Evolutionary conservation across 2,797 vertebrate species (phyloP), one percentile per base, ranked within the genome.

Genomic region (Vipera ursinii): DNA sequence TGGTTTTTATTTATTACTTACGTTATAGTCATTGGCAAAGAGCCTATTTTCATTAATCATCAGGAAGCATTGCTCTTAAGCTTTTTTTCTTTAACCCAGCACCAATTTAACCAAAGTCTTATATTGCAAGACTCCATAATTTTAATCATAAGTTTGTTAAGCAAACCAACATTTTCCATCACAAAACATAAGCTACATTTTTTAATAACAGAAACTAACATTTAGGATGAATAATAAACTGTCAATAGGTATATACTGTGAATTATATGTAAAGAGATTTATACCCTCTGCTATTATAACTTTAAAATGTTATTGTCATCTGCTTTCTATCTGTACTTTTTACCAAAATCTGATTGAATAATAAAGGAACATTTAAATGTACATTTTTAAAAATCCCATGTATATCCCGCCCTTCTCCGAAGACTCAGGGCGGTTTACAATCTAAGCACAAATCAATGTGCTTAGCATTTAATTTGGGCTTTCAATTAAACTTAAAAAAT

Each of bases 31-130:
- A 93, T 93, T 97, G 97, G 95, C 94, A 96, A 88, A 57, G 65
- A 94, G 95, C 94, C 95, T 87, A 92, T 95, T 95, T 96, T 96
- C 96, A 96, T 96, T 95, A 96, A 96, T 96, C 95, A 96, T 96
- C 95, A 96, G 94, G 95, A 96, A 93, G 93, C 94, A 94, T 22
- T 94, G 90, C 87, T 95, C 95, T 96, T 96, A 96, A 97, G 95
- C 91, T 96, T 92, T 93, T 95, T 91, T 94, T 96, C n/a, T 93
- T 92, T 95, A 94, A 95, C 89, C 90, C 57, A 95, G 89, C 94
- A 91, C 91, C 93, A 93, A 95, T 91, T 92, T 95, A 95, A 93
- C 90, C 91, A 93, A 92, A 92, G 73, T 48, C 38, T 82, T 48
- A 82, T 8, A 48, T 82, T 82, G 73, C 73, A 82, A 82, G 73